A percentile compares a stretch with the other conserved stretches of the same genome.
Conservation (phyloP, 2,113 vertebrate species). For the Anguilla japonica region DNA sequence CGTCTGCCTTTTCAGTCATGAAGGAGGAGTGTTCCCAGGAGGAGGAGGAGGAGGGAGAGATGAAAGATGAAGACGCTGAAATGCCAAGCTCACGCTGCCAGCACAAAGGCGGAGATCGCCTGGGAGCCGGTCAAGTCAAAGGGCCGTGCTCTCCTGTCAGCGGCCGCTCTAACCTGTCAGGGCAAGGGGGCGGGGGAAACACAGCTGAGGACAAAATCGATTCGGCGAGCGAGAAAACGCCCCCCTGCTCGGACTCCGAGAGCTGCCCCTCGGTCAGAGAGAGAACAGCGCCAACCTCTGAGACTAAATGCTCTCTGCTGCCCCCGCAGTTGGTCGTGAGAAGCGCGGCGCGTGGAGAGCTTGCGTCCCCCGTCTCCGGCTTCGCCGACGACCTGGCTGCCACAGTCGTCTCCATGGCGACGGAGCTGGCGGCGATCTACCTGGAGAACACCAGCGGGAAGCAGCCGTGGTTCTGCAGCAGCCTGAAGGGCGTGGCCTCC, state of each 20-base stretch:
- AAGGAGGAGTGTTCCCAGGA: conserved; percentile 43
- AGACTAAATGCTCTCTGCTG: conserved; percentile 66
- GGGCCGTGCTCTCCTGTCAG: conserved; percentile 35
- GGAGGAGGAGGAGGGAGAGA: conserved; percentile 19
- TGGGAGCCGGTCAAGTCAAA: conserved; percentile 52
- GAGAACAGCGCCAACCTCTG: conserved; percentile 31
- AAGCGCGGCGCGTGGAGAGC: conserved; percentile 68
- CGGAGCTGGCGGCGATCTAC: conserved; percentile 95
- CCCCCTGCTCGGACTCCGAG: conserved; percentile 47
- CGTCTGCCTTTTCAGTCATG: conserved; percentile 33
- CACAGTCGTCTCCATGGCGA: conserved; percentile 97
- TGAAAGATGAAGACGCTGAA: conserved; percentile 32
- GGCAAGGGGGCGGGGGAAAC: conserved; percentile 42
- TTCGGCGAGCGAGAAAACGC: conserved; percentile 25
- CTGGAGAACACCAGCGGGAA: conserved; percentile 93
- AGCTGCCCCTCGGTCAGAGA: conserved; percentile 40
- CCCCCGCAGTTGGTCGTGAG: conserved; percentile 68
- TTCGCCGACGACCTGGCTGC: conserved; percentile 93
- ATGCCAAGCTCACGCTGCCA: conserved; percentile 11
- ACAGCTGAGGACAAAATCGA: conserved; percentile 38
- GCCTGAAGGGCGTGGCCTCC: conserved; percentile 76
- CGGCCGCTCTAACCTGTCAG: conserved; percentile 52
- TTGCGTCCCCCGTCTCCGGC: conserved; percentile 77
- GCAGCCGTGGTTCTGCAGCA: conserved; percentile 95
- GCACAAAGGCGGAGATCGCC: conserved; percentile 52